Base-by-base conservation (phyloP, 2,797 vertebrate genomes). In the Alauda arvensis region DNA sequence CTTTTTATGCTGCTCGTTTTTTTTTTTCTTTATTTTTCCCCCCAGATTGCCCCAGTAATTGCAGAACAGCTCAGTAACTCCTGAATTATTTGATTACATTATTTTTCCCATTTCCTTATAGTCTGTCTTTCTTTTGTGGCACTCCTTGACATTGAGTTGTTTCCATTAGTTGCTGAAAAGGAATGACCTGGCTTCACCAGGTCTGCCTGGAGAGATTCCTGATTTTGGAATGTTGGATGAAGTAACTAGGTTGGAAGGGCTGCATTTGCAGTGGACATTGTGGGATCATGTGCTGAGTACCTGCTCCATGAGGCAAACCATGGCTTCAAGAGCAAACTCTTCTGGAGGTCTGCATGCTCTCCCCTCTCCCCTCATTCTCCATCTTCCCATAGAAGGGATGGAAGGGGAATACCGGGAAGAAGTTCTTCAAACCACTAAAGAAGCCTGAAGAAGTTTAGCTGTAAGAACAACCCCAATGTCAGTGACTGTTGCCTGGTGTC, bases 401-500 rank as follows among this genome's bases (percentile, higher is more conserved):
- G 69, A 46, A 70, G 37, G 33, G 31, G 19, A 39, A 31, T 65
- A 2, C 18, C 11, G 62, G 29, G 25, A 6, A 66, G 15, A 77
- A 68, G 56, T 28, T 87, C 17, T 29, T 87, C 25, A 28, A 53
- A 18, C 29, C 70, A 37, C 48, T 56, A 3, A 65, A 52, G 51
- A 55, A 65, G 15, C 48, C 28, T 69, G 7, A 19, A 45, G 31
- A 57, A 25, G 57, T 55, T 84, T 13, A 63, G 25, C 72, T 1
- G 2, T 33, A 28, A 62, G 63, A 66, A n/a, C 23, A 80, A 43
- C 12, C 11, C 31, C 49, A 14, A 1, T 42, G n/a, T 42, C 10
- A 5, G 1, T 46, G 83, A 15, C 2, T 0, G 53, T 39, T 0
- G 0, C 33, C 17, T 33, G 15, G 25, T 71, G 57, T 62, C 29